Conservation (phyloP, 2,797 vertebrate species). For the Gadopsis bispinosus region DNA sequence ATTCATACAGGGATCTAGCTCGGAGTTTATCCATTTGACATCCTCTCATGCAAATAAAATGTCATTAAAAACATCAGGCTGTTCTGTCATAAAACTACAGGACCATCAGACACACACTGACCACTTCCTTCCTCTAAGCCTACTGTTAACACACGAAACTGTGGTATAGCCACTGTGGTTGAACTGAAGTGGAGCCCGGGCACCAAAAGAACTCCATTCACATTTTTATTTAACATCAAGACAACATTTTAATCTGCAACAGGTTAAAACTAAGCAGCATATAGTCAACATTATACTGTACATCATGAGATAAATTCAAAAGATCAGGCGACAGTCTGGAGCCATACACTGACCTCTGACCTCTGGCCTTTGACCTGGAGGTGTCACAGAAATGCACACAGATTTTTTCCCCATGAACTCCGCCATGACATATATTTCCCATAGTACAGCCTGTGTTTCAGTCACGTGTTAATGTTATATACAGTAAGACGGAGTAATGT, state of each 20-base stretch:
- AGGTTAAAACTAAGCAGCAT: not conserved
- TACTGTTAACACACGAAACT: not conserved
- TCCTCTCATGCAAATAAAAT: constrained; percentile 7
- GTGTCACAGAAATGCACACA: not conserved
- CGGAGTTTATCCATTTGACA: not conserved
- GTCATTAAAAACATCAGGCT: not conserved
- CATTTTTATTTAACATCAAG: not conserved
- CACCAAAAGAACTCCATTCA: not conserved
- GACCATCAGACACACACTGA: not conserved
- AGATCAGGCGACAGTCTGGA: not conserved
- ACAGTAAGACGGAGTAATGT: not conserved
- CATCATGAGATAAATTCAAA: not conserved
- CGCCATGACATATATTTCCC: constrained; percentile 7
- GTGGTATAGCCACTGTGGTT: not conserved
- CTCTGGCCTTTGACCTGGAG: not conserved
- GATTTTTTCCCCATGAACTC: constrained; percentile 27
- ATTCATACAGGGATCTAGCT: not conserved
- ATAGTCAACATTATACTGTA: not conserved
- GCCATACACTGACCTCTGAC: not conserved
- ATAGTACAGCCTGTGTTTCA: not conserved
- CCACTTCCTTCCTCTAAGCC: not conserved
- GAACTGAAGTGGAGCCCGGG: not conserved
- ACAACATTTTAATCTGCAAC: not conserved
- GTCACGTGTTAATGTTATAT: not conserved
- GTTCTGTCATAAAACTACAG: not conserved